phyloP scores from a whole-genome alignment of 2,113 vertebrate species.

The Istiophorus platypterus region DNA sequence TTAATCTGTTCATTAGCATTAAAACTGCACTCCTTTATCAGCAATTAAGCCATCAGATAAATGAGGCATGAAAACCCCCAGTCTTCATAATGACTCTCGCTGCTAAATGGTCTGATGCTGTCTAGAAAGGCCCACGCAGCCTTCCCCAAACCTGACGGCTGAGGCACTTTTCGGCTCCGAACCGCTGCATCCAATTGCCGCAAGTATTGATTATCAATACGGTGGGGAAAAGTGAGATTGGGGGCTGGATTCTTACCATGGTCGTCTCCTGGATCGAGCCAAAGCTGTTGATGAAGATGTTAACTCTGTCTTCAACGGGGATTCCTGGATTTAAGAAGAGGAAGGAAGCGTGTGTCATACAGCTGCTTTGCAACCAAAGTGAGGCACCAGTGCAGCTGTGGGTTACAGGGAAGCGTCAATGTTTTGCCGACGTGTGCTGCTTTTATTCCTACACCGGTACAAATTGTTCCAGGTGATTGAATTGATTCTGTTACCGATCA shows the following conservation, averaged over 20 bases:
- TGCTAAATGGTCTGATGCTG: conserved; percentile 50
- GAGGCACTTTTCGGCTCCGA: conserved; percentile 19
- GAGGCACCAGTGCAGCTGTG: background rate
- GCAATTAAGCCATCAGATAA: conserved; percentile 76
- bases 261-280: conserved; percentile 99
- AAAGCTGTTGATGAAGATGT: conserved; percentile 99
- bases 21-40: conserved; percentile 59
- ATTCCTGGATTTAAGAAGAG: conserved; percentile 85
- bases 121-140: conserved; percentile 32
- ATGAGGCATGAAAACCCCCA: conserved; percentile 59
- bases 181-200: conserved; percentile 29
- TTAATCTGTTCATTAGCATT: conserved; percentile 67
- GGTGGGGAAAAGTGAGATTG: background rate
- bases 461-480: conserved; percentile 11
- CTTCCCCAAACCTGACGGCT: background rate
- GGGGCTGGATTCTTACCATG: conserved; percentile 89
- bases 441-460: background rate
- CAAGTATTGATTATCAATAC: conserved; percentile 50
- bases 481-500: conserved; percentile 20
- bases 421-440: background rate
- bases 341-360: conserved; percentile 27
- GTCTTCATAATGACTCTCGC: conserved; percentile 58
- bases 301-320: conserved; percentile 97
- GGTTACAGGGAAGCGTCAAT: conserved; percentile 3
- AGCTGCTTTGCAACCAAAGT: background rate